Percentiles rank a stretch among this genome's conserved stretches.
These are phyloP conservation scores for Turdus rufiventris DNA, from an alignment of 2,113 vertebrate species.

Conservation along the genomic window DNA sequence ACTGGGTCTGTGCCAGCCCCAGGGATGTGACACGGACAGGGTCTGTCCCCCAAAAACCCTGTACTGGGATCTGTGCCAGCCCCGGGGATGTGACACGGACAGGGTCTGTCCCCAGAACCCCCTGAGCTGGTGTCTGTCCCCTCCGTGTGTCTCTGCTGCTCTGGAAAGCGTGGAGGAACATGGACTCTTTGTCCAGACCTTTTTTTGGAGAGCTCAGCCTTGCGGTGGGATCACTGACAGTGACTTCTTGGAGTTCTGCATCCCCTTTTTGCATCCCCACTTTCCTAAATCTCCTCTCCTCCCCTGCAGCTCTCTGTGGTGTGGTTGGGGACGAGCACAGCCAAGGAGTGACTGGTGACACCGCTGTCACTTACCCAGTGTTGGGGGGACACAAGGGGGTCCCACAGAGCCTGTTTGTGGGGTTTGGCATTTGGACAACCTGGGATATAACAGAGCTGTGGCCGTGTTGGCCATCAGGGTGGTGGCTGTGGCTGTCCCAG, in stretches of 20 bases:
- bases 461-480: fast-evolving
- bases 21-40: no score
- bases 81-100: not conserved
- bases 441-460: not conserved
- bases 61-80: not conserved
- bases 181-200: not conserved
- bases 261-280: not conserved
- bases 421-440: not conserved
- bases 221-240: fast-evolving
- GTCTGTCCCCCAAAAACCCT: no score
- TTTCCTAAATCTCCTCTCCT: not conserved
- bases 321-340: fast-evolving
- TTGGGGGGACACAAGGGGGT: not conserved
- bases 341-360: fast-evolving
- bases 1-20: no score
- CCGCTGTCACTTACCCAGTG: fast-evolving
- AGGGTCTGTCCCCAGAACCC: not conserved
- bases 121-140: fast-evolving
- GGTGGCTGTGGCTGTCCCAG: not conserved
- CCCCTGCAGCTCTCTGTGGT: fast-evolving
- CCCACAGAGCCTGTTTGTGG: not conserved
- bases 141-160: fast-evolving
- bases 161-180: fast-evolving
- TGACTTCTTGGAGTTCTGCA: not conserved
- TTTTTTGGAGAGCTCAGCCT: not conserved